Evolutionary conservation across 1,140 invertebrate species (phyloP), one percentile per base, ranked within the genome.

Genomic region (Drosophila ananassae): DNA sequence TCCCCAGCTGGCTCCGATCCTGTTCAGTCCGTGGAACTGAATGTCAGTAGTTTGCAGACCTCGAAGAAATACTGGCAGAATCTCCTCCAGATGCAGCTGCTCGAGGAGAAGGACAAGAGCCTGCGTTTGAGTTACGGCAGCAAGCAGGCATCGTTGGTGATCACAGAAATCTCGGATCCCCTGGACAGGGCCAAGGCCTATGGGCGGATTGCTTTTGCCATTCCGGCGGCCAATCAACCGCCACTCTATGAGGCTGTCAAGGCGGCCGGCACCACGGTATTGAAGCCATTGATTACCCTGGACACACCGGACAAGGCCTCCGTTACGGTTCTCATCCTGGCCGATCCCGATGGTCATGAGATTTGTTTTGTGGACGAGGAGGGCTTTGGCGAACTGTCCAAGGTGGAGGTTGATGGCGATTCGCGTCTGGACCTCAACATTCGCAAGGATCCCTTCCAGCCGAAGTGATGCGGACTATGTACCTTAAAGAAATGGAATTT

Each of bases 351-450:
- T 93, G 97, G 95, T 1, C 98, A 99, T 93, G 98, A 99, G 93
- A 99, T 99, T 68, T 99, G 98, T 93, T 99, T 99, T 93, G 99
- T 99, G 12, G 98, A 98, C 73, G 98, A 99, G 84, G 98, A 99
- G 93, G 97, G 95, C 25, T 99, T 98, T 92, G 92, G 95, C 28
- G 93, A 98, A 90, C 92, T 99, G 28, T 99, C 98, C 0, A 93
- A 97, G 83, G 94, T 97, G 9, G 98, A 99, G 89, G 94, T 96
- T 8, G 94, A 96, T 57, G 97, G 95, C 51, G 95, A 98, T 77
- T 92, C 93, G 44, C 93, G 96, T n/a, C 93, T 99, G 7, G 94
- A 97, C 77, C 95, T 95, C 91, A 96, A 95, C 63, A 98, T 98
- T 32, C 10, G 6, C 13, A 91, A 91, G 52, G 91, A 92, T 89